Evolutionary conservation across 2,113 vertebrate genomes (phyloP), one percentile per base, ranked within the genome.

Genomic region (Pseudolaguvia tuberculata): DNA sequence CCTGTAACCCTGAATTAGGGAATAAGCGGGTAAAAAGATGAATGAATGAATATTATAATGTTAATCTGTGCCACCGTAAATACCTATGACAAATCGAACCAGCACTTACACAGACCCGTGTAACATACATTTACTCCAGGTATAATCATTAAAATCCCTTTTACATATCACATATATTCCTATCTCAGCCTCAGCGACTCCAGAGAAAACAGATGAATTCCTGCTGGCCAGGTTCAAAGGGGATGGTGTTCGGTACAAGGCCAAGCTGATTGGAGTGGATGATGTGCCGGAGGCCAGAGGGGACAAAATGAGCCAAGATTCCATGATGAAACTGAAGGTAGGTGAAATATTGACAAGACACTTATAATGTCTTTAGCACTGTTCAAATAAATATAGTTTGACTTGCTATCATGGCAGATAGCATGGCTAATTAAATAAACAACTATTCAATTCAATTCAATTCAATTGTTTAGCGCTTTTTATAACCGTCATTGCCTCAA

Each of bases 301-400:
- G 18, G 94, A 98, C 45, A 97, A 96, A 85, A 97, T 98, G 96
- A 95, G 94, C 85, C 91, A 92, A 80, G 95, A 98, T 84, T 94
- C 96, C 48, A 97, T 99, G 96, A 98, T 96, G 94, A 99, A 98
- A 75, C 89, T 99, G 5, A 99, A 98, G 94, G 96, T 97, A 89
- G 18, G 68, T 47, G 3, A 52, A 70, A 67, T 21, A 25, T 21
- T n/a, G 55, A 39, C 21, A 8, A 47, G 29, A 21, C 8, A 42
- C 9, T 42, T 3, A 35, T 35, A 35, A 35, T 6, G 3, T 42
- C 4, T 9, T 42, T 42, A 42, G 8, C 39, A 42, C 39, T 42
- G 39, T 42, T 7, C 1, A 42, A 42, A 42, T 42, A 42, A 42
- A 42, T 42, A 42, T 8, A 8, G 7, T 42, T 42, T 42, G 39